phyloP scores from a whole-genome alignment of 2,797 vertebrate species.

The Diglossa cyanea region DNA sequence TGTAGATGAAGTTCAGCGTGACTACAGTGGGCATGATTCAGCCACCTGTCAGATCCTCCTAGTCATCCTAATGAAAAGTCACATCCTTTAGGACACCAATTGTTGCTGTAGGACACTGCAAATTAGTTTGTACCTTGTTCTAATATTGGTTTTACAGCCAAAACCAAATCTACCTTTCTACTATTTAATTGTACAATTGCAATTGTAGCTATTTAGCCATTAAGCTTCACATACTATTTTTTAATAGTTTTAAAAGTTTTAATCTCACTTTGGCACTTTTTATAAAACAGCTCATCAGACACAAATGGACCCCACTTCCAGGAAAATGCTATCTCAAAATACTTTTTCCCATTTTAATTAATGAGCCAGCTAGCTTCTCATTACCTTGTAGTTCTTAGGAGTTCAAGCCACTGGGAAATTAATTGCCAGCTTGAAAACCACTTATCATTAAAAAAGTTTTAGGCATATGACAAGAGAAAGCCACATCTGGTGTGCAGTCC shows the following conservation, averaged over 20 bases:
- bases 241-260: background rate
- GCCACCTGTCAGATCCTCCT: conserved; percentile 45
- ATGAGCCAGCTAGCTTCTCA: background rate
- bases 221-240: background rate
- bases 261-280: background rate
- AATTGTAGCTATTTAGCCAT: background rate
- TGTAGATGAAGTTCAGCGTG: background rate
- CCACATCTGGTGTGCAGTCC: background rate
- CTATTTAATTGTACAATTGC: background rate
- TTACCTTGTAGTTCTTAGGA: background rate
- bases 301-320: background rate
- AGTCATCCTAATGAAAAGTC: conserved; percentile 41
- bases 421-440: background rate
- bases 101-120: background rate
- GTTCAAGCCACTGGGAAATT: background rate
- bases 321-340: background rate
- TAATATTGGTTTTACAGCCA: conserved; percentile 13
- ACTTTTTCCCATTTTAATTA: background rate
- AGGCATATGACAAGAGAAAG: background rate
- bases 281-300: background rate
- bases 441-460: background rate
- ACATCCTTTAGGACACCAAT: conserved; percentile 42
- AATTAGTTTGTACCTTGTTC: conserved; percentile 4
- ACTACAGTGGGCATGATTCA: conserved; percentile 46
- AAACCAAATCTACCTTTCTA: conserved; percentile 26